Evolutionary conservation across 2,888 invertebrate genomes (phyloP).

Genomic region (Ochropacha duplaris): DNA sequence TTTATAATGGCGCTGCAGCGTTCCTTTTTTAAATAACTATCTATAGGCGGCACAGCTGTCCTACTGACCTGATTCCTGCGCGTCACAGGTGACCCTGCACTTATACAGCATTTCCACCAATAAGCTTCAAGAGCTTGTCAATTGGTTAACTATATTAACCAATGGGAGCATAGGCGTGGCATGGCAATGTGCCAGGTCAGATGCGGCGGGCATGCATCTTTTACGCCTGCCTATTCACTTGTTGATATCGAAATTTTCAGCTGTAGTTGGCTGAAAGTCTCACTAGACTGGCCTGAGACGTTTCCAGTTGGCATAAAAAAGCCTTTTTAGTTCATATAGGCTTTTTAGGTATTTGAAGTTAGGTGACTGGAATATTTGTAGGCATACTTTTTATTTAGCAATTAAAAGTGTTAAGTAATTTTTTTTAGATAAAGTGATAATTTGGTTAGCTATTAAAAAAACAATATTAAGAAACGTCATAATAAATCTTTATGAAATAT

Average conservation of each 20-base stretch:
- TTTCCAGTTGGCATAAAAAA: neutral
- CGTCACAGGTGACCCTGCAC: slow-evolving; percentile 58
- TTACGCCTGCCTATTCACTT: slow-evolving; percentile 68
- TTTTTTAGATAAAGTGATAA: no score
- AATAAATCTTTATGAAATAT: no score
- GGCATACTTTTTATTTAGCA: neutral
- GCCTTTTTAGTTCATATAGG: neutral
- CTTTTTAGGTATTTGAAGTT: neutral
- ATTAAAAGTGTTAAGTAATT: no score
- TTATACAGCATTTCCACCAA: slow-evolving; percentile 63
- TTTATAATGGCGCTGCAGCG: neutral
- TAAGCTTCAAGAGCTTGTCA: slow-evolving; percentile 72
- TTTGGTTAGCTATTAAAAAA: no score
- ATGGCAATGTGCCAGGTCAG: slow-evolving; percentile 74
- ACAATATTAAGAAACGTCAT: no score
- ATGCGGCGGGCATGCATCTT: slow-evolving; percentile 56
- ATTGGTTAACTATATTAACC: slow-evolving; percentile 82
- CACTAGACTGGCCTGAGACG: neutral
- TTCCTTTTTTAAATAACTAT: neutral
- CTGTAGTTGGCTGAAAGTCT: slow-evolving; percentile 23
- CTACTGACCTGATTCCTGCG: slow-evolving; percentile 62
- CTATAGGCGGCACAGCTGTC: slow-evolving; percentile 20
- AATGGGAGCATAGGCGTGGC: slow-evolving; percentile 81
- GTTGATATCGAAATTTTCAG: slow-evolving; percentile 55
- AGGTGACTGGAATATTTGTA: neutral